Base-by-base conservation (phyloP, 2,113 vertebrate genomes). In the Xyrauchen texanus region DNA sequence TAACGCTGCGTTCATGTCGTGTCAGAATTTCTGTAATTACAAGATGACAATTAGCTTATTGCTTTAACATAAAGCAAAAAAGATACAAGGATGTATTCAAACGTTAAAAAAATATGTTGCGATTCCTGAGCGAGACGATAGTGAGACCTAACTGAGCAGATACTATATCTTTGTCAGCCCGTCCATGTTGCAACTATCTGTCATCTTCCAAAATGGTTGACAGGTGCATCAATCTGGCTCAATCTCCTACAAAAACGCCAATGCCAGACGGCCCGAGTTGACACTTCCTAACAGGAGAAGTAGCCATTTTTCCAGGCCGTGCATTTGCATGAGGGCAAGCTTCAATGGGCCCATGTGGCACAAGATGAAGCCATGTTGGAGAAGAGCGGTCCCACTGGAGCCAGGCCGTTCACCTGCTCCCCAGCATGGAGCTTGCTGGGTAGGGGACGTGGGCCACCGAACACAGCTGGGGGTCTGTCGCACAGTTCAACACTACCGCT, bases 401-500 rank as follows among this genome's bases (percentile, higher is more conserved):
- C 85, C 44, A 53, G 53, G 90, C 88, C 88, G 91, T 86, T 92
- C 91, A 92, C 90, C 91, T 93, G 91, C 90, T 91, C 91, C 90
- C 84, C 44, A 81, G 73, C 63, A 81, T 68, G 85, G 87, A 78
- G 89, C 91, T 88, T 91, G 90, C 90, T 91, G 90, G 90, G 89
- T 84, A 91, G 86, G 76, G 81, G 76, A 86, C 82, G 83, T 12
- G 89, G 90, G 90, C 89, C 89, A 90, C 57, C 76, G 85, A 84
- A 86, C 87, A 81, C 92, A 92, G 91, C 91, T 92, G 90, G 88
- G 90, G 80, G 81, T 77, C 73, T 63, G 51, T 52, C 47, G 65
- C 16, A 8, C 47, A 7, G 74, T 34, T 78, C 82, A 80, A 80
- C 83, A 83, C 85, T 76, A 82, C 68, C 55, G 80, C 76, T 60